Evolutionary conservation across 2,888 invertebrate species (phyloP).

Genomic region (Amiota mariae): DNA sequence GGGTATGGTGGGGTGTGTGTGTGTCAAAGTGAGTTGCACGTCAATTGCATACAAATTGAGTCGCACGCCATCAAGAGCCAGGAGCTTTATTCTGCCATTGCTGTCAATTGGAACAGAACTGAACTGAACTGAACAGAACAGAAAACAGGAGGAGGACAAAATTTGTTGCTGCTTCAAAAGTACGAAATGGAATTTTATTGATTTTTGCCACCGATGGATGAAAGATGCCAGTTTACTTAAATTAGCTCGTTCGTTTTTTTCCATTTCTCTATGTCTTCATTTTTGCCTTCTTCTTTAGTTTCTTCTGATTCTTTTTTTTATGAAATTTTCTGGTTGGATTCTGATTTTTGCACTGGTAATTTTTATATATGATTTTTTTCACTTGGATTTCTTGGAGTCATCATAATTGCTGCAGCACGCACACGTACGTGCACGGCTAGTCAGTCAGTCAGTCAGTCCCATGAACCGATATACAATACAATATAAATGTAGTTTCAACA

Average conservation of each 20-base stretch:
- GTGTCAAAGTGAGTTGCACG: conserved; percentile 6
- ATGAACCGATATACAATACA: too few relatives aligned
- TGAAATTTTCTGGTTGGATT: background rate
- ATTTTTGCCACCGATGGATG: background rate
- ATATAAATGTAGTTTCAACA: too few relatives aligned
- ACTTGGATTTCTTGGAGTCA: background rate
- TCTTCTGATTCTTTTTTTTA: background rate
- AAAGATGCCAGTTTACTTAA: background rate
- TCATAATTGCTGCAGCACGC: conserved; percentile 5
- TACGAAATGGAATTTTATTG: conserved; percentile 17
- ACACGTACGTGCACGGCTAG: background rate
- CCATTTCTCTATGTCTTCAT: background rate
- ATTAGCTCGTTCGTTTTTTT: conserved; percentile 5
- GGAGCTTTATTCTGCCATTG: conserved; percentile 45
- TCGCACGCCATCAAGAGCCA: conserved; percentile 39
- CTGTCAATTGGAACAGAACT: too few relatives aligned
- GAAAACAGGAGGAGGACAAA: background rate
- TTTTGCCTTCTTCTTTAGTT: background rate
- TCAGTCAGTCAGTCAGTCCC: background rate
- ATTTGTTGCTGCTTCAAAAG: background rate
- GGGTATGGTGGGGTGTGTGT: too few relatives aligned
- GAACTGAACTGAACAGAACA: too few relatives aligned
- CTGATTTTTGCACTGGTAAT: background rate
- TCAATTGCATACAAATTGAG: conserved; percentile 63
- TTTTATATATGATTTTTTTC: conserved; percentile 1